These are phyloP conservation scores for Cephalotes varians DNA, from an alignment of 2,888 invertebrate species.

Conservation along the genomic window DNA sequence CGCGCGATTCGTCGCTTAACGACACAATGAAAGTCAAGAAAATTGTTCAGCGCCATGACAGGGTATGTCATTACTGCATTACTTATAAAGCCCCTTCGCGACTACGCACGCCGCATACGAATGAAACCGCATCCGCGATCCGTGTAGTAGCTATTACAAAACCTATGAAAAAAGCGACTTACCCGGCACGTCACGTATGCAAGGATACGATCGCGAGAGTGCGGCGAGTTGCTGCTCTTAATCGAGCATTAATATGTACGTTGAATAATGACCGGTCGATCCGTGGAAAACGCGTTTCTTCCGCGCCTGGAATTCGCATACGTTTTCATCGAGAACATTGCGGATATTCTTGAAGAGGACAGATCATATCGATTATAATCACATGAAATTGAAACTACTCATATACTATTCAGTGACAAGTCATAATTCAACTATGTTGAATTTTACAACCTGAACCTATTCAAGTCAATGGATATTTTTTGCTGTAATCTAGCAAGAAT, in stretches of 20 bases:
- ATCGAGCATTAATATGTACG: conserved; percentile 80
- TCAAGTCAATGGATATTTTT: not conserved
- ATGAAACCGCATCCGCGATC: conserved; percentile 66
- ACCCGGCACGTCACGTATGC: conserved; percentile 77
- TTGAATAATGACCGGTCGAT: conserved; percentile 79
- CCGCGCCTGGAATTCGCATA: conserved; percentile 54
- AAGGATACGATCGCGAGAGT: conserved; percentile 69
- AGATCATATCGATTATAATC: not conserved
- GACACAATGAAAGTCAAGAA: conserved; percentile 80
- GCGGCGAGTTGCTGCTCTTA: conserved; percentile 72
- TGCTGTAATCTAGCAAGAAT: not conserved
- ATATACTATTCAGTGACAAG: not conserved
- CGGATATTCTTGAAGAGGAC: conserved; percentile 17
- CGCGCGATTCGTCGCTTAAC: conserved; percentile 63
- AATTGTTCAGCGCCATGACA: conserved; percentile 81
- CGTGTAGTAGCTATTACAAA: conserved; percentile 76
- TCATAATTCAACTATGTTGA: not conserved
- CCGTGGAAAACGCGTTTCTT: conserved; percentile 74
- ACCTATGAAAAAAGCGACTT: conserved; percentile 77
- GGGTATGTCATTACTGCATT: conserved; percentile 82
- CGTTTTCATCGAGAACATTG: conserved; percentile 27
- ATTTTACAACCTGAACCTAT: not conserved
- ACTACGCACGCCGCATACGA: conserved; percentile 78
- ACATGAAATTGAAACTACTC: not conserved
- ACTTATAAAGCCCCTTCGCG: conserved; percentile 80